These are phyloP conservation scores for Parazoanthus darwini DNA, from an alignment of 92 coral and sea anemone species.

Conservation along the genomic window DNA sequence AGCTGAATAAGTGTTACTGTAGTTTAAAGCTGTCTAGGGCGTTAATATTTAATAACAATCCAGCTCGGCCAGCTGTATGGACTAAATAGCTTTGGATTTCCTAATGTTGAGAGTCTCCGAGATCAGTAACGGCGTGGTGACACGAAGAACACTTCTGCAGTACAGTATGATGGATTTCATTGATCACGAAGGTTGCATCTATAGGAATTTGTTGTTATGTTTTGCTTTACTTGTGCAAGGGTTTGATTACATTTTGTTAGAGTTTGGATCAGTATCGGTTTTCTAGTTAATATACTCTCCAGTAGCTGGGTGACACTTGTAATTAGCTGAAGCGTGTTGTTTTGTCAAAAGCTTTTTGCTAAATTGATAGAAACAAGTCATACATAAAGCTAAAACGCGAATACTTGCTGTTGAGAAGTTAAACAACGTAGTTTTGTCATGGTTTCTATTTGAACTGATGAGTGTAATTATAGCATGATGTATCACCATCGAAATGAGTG, in stretches of 20 bases:
- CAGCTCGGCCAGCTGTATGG: not conserved
- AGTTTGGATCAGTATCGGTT: not conserved
- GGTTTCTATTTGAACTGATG: too few relatives aligned
- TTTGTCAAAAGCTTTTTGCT: too few relatives aligned
- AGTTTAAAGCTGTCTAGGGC: not conserved
- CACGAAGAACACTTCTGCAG: not conserved
- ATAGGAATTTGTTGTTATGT: not conserved
- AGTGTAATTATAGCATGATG: not conserved
- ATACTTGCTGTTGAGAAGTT: not conserved
- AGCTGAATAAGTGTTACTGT: not conserved
- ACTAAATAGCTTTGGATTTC: not conserved
- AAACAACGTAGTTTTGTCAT: too few relatives aligned
- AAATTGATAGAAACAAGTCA: too few relatives aligned
- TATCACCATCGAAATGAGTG: not conserved
- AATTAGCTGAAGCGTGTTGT: too few relatives aligned
- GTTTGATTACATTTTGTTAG: not conserved
- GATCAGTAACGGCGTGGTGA: conserved; percentile 9
- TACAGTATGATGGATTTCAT: conserved; percentile 35
- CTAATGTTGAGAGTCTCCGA: conserved; percentile 10
- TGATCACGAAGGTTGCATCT: conserved; percentile 31
- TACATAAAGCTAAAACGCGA: too few relatives aligned
- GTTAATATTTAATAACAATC: conserved; percentile 31
- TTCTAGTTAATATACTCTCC: too few relatives aligned
- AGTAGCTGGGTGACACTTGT: too few relatives aligned
- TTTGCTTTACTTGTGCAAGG: not conserved